These are phyloP conservation scores for Circaetus cinerascens DNA, from an alignment of 2,113 vertebrate genomes.

Conservation along the genomic window DNA sequence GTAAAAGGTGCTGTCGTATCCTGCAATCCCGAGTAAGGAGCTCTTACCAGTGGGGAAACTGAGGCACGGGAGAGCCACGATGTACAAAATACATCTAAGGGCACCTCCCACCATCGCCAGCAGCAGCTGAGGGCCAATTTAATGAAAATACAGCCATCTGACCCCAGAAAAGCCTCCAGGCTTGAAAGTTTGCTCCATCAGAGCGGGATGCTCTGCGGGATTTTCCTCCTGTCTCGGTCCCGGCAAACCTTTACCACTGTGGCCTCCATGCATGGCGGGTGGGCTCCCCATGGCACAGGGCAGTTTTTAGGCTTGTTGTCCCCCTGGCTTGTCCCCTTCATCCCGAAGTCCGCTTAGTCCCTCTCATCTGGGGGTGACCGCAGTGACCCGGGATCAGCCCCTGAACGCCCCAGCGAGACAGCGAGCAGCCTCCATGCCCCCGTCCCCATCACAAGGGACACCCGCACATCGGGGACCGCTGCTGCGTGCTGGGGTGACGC, in stretches of 20 bases:
- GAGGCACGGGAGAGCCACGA: background rate
- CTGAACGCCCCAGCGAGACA: accelerated
- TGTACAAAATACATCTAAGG: background rate
- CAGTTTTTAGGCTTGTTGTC: background rate
- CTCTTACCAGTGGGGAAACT: background rate
- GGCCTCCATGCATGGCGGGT: accelerated
- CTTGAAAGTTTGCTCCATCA: background rate
- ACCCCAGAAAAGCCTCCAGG: background rate
- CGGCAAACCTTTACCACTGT: background rate
- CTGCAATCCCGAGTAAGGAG: accelerated
- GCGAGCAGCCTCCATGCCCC: background rate
- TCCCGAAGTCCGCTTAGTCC: background rate
- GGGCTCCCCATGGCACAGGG: accelerated
- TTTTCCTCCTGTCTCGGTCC: background rate
- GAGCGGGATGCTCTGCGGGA: accelerated
- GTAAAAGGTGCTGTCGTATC: background rate
- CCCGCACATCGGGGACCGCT: accelerated
- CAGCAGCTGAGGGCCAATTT: background rate
- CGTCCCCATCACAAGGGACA: background rate
- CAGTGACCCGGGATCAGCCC: accelerated
- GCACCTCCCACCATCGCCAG: background rate
- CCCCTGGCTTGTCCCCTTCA: background rate
- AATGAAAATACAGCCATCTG: background rate
- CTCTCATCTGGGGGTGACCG: background rate
- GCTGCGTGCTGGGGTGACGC: background rate